phyloP scores from a whole-genome alignment of 2,797 vertebrate species.

The Chloroceryle amazona region DNA sequence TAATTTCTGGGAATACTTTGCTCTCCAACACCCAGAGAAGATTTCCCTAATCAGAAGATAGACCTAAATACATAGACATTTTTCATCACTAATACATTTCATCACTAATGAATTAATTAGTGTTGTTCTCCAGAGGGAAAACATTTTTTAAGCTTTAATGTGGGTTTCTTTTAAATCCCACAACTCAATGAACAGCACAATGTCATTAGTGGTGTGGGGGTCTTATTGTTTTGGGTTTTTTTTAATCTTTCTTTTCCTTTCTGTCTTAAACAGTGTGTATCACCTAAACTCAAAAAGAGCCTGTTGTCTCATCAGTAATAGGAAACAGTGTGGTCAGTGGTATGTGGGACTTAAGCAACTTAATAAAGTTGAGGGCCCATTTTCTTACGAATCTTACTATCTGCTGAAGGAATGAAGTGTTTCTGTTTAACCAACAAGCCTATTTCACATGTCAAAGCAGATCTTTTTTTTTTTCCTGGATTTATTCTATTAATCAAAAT shows the following conservation, averaged over 20 bases:
- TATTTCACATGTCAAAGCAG: neutral
- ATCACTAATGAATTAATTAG: slow-evolving; percentile 64
- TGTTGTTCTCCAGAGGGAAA: slow-evolving; percentile 8
- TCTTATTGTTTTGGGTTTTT: neutral
- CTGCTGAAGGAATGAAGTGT: neutral
- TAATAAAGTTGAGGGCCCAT: neutral
- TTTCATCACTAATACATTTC: slow-evolving; percentile 36
- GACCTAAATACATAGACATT: slow-evolving; percentile 47
- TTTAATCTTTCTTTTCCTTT: neutral
- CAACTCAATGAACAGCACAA: neutral
- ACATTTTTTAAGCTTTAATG: slow-evolving; percentile 10
- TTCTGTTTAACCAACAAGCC: neutral
- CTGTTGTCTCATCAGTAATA: neutral
- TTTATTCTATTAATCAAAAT: neutral
- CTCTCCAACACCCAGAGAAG: slow-evolving; percentile 26
- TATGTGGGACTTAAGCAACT: neutral
- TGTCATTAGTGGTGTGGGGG: neutral
- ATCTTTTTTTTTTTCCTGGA: neutral
- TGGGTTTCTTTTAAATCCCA: slow-evolving; percentile 33
- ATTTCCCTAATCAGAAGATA: slow-evolving; percentile 52
- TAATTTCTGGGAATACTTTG: slow-evolving; percentile 49
- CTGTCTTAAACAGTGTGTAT: neutral
- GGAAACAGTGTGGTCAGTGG: neutral
- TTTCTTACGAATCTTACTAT: neutral
- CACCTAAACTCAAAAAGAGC: neutral